Evolutionary conservation across 2,888 invertebrate genomes (phyloP), one percentile per base, ranked within the genome.

Genomic region (Macrosoma leucophasiata): DNA sequence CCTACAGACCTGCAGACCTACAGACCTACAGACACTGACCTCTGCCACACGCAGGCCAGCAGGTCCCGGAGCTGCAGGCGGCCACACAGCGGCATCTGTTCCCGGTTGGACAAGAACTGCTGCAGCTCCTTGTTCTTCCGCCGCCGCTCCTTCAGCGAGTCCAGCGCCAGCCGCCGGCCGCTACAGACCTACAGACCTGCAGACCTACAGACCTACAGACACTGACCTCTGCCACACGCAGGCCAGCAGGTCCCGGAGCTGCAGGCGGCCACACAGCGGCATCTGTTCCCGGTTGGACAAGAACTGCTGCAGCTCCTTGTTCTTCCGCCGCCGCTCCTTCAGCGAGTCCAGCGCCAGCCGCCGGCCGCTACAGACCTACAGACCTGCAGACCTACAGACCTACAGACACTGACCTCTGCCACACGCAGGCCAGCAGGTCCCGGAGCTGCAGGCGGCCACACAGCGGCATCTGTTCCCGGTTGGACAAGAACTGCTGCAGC

Each of bases 331-430:
- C 4, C 90, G 79, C 59, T 91, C 91, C 42, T 93, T 89, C 41
- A 97, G 85, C 3, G 89, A 86, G 46, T 96, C 95, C 32, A 96
- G 78, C 1, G 95, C 95, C 55, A 92, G 88, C 44, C 95, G 92
- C 73, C 97, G 97, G 9, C 93, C 90, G 51, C 94, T 90, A 66
- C 96, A 96, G 76, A 96, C n/a, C n/a, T n/a, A n/a, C n/a, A n/a
- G n/a, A n/a, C n/a, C n/a, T n/a, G n/a, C n/a, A n/a, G n/a, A n/a
- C n/a, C n/a, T n/a, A n/a, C n/a, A n/a, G n/a, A n/a, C n/a, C n/a
- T n/a, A n/a, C n/a, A n/a, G n/a, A n/a, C 6, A 13, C 46, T 21
- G 6, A 82, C 84, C 85, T 69, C 62, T 85, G 85, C 85, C 85
- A 84, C 3, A 85, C 85, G 43, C 76, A 78, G 0, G 84, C 82